phyloP scores from a whole-genome alignment of 2,888 invertebrate species.

The Lepidocyrtinus sp. region DNA sequence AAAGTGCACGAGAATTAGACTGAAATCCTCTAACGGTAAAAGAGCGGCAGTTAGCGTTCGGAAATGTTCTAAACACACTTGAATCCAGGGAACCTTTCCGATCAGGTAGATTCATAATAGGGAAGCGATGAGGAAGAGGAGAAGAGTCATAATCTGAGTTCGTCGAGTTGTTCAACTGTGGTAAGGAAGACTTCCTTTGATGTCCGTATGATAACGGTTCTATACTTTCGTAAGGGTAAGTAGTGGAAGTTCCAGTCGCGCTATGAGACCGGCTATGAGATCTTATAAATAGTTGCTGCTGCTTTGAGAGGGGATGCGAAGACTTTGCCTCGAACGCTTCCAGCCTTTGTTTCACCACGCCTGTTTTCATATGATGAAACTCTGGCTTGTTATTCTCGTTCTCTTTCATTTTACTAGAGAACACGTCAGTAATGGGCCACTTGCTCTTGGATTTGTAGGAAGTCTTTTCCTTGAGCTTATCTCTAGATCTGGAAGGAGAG shows the following conservation, averaged over 20 bases:
- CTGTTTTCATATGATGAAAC: constrained; percentile 73
- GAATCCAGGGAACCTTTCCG: constrained; percentile 69
- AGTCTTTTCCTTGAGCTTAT: constrained; percentile 61
- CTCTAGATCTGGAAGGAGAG: constrained; percentile 57
- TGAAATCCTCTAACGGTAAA: constrained; percentile 69
- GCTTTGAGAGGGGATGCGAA: constrained; percentile 61
- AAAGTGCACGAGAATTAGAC: constrained; percentile 62
- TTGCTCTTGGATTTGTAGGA: constrained; percentile 53
- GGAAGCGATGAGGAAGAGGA: constrained; percentile 59
- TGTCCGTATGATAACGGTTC: constrained; percentile 59
- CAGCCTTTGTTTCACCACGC: constrained; percentile 88
- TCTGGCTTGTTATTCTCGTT: constrained; percentile 47
- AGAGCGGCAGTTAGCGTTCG: constrained; percentile 62
- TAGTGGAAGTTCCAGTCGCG: constrained; percentile 62
- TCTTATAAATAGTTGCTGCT: constrained; percentile 58
- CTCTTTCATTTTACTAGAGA: constrained; percentile 37
- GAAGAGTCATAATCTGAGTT: constrained; percentile 55
- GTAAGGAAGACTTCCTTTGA: constrained; percentile 68
- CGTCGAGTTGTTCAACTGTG: constrained; percentile 63
- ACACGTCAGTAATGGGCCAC: constrained; percentile 54
- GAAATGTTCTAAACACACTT: constrained; percentile 64
- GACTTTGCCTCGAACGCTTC: constrained; percentile 90
- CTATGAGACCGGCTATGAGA: constrained; percentile 69
- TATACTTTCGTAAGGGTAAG: constrained; percentile 56
- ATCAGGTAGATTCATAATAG: constrained; percentile 58